Evolutionary conservation across 2,888 invertebrate genomes (phyloP).

Genomic region (Thymelicus acteon): DNA sequence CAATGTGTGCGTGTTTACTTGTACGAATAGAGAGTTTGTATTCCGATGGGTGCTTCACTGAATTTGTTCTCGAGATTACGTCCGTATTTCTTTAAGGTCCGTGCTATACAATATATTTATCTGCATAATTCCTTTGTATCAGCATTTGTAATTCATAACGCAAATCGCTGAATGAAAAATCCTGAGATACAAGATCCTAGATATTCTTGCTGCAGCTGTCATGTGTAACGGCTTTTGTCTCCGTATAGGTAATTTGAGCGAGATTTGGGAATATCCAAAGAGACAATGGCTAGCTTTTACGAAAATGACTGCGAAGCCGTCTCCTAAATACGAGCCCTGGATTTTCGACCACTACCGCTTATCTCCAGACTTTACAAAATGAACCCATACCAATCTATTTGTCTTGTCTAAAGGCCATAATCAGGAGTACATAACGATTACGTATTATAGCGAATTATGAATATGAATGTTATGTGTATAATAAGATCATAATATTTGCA

Average conservation of each 20-base stretch:
- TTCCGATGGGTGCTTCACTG: too few species aligned
- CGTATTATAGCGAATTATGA: too few species aligned
- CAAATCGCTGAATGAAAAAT: background rate
- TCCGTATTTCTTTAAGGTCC: too few species aligned
- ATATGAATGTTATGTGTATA: too few species aligned
- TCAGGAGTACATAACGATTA: too few species aligned
- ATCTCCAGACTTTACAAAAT: conserved; percentile 1
- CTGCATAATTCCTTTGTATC: too few species aligned
- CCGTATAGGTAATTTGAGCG: conserved; percentile 55
- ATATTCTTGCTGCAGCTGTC: conserved; percentile 1
- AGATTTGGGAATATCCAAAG: conserved; percentile 66
- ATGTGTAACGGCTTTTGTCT: conserved; percentile 53
- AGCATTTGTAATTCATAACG: background rate
- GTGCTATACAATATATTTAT: too few species aligned
- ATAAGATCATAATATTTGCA: too few species aligned
- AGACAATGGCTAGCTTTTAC: conserved; percentile 74
- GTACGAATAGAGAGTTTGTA: too few species aligned
- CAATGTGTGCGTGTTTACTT: too few species aligned
- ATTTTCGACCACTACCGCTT: conserved; percentile 21
- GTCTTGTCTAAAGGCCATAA: background rate
- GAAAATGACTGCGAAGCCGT: conserved; percentile 59
- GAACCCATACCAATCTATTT: background rate
- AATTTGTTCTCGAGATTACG: too few species aligned
- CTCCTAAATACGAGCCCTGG: conserved; percentile 38
- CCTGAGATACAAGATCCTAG: background rate